Base-by-base conservation (phyloP, 2,797 vertebrate species). In the Echeneis naucrates region DNA sequence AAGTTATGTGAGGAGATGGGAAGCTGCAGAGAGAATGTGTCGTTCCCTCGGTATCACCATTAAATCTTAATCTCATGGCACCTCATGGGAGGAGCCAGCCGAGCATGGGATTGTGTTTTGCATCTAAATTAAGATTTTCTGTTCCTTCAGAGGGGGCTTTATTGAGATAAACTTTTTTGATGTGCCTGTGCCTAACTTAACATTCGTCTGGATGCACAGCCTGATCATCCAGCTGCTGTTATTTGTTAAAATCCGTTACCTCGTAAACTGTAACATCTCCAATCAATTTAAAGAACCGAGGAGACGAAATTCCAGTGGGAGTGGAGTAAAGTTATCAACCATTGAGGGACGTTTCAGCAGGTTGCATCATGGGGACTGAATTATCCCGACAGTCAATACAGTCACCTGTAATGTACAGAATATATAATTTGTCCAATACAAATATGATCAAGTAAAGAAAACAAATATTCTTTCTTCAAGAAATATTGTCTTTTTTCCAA, bases 51-150 rank as follows among this genome's bases (percentile, higher is more conserved):
- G 72, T 82, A 86, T 90, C 87, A 56, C 82, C 85, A 87, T 92
- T 84, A 91, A 84, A 91, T 92, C 89, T 89, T 91, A 91, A 92
- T 91, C 83, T 91, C 70, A 76, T 16, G 40, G 72, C 75, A 80
- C 66, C 83, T 88, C 87, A 52, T 84, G 84, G 90, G 87, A 87
- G 83, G 87, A 87, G 84, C 69, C 84, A 88, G 80, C 80, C 75
- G 72, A 89, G 90, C 88, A 81, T 86, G 80, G 68, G 78, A 87
- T 87, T 88, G 78, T 80, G 79, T 91, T 91, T 85, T 88, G 87
- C 86, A 90, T 92, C 83, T 87, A 81, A 90, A 91, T 90, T 87
- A 87, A 86, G 86, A 82, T 47, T 63, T 59, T 4, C 27, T 80
- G 66, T 88, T 84, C 68, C 65, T 69, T 66, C 62, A 45, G 48